Conservation (phyloP, 2,888 invertebrate genomes). For the Eilema caniola region DNA sequence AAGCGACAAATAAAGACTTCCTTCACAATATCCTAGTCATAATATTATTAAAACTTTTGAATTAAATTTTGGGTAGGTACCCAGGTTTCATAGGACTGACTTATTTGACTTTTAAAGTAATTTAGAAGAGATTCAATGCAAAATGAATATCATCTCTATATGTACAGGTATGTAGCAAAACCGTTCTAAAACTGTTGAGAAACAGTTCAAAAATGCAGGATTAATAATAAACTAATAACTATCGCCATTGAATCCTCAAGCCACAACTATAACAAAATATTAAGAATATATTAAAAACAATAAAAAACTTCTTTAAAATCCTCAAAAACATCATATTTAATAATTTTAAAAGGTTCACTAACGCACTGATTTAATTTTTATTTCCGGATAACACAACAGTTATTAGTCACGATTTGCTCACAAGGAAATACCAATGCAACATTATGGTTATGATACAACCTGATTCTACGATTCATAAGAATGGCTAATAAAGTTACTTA, state of each 20-base stretch:
- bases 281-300: neutral
- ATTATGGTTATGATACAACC: slow-evolving; percentile 15
- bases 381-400: slow-evolving; percentile 11
- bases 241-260: too few relatives aligned
- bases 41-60: neutral
- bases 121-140: too few relatives aligned
- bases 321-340: neutral
- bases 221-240: too few relatives aligned
- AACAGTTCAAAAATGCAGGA: too few relatives aligned
- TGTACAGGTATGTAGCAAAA: too few relatives aligned
- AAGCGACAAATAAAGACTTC: neutral
- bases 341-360: neutral
- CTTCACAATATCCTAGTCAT: neutral
- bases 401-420: slow-evolving; percentile 14
- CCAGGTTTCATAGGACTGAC: too few relatives aligned
- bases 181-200: too few relatives aligned
- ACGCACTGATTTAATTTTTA: neutral
- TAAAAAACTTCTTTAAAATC: neutral
- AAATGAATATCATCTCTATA: too few relatives aligned
- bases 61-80: too few relatives aligned
- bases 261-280: neutral
- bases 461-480: slow-evolving; percentile 19
- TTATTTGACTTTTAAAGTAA: too few relatives aligned
- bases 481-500: slow-evolving; percentile 5
- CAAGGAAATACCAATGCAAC: slow-evolving; percentile 30